Percentiles rank a stretch among this genome's conserved stretches.
These are phyloP conservation scores for Listronotus bonariensis DNA, from an alignment of 1,140 invertebrate genomes.

Conservation along the genomic window DNA sequence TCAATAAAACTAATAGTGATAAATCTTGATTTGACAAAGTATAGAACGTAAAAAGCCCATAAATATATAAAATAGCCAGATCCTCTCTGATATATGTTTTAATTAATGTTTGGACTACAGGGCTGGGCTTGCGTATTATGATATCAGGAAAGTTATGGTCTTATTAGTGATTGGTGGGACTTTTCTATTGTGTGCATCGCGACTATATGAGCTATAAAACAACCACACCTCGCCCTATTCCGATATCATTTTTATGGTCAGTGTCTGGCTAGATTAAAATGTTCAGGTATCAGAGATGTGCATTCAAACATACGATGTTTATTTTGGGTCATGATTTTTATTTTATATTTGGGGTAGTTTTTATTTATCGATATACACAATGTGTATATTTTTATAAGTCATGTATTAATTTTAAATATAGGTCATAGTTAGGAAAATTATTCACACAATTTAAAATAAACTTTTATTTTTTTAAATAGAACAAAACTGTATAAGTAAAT, in stretches of 20 bases:
- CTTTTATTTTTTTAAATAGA: too few relatives aligned
- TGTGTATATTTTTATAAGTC: too few relatives aligned
- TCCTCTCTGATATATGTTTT: constrained; percentile 33
- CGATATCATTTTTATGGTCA: constrained; percentile 30
- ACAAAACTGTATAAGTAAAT: too few relatives aligned
- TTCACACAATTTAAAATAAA: too few relatives aligned
- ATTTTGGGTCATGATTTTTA: too few relatives aligned
- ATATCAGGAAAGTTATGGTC: constrained; percentile 33
- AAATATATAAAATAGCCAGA: constrained; percentile 33
- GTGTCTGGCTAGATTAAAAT: constrained; percentile 31
- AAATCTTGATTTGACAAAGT: constrained; percentile 33
- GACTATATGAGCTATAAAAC: constrained; percentile 33
- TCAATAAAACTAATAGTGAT: constrained; percentile 19
- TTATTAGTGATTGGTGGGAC: constrained; percentile 34
- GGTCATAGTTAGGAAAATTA: too few relatives aligned
- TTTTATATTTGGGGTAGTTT: too few relatives aligned
- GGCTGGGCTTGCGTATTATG: constrained; percentile 36
- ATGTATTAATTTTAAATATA: too few relatives aligned
- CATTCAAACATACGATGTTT: neutral
- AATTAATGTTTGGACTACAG: constrained; percentile 31
- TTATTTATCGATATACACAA: too few relatives aligned
- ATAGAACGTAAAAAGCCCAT: constrained; percentile 28
- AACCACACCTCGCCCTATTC: constrained; percentile 29
- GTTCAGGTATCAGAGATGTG: constrained; percentile 10
- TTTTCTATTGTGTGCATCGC: constrained; percentile 31